Conservation (phyloP, 2,797 vertebrate species). For the Amphiprion clarkii region DNA sequence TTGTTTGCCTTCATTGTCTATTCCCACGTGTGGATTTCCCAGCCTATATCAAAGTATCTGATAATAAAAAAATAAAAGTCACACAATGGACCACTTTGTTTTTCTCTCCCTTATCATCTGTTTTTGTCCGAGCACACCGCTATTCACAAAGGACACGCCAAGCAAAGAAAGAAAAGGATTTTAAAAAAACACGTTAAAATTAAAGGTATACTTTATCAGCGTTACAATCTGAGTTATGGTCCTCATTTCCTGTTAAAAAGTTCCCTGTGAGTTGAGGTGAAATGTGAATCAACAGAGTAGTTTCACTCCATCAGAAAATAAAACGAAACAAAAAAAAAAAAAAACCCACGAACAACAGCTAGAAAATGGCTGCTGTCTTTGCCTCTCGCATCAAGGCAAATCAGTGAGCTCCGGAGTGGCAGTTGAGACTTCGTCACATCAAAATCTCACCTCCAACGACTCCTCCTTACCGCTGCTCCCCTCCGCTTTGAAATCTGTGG, state of each 20-base stretch:
- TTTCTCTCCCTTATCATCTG: slow-evolving; percentile 44
- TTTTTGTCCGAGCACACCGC: slow-evolving; percentile 41
- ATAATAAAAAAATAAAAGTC: slow-evolving; percentile 69
- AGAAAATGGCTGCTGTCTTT: slow-evolving; percentile 44
- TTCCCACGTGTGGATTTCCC: slow-evolving; percentile 28
- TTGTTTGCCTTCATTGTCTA: slow-evolving; percentile 28
- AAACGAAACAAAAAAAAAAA: slow-evolving; percentile 2
- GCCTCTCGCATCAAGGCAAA: slow-evolving; percentile 58
- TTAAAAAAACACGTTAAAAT: slow-evolving; percentile 34
- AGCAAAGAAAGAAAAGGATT: slow-evolving; percentile 30
- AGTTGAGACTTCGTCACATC: slow-evolving; percentile 31
- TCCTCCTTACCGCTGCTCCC: slow-evolving; percentile 1
- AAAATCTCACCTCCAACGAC: slow-evolving; percentile 8
- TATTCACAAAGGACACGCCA: slow-evolving; percentile 29
- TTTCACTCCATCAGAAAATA: slow-evolving; percentile 18
- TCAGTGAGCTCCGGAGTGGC: slow-evolving; percentile 40
- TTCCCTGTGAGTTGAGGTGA: slow-evolving; percentile 62
- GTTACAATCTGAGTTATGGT: slow-evolving; percentile 42
- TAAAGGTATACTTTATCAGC: slow-evolving; percentile 18
- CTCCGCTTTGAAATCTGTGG: slow-evolving; percentile 62
- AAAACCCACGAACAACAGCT: slow-evolving; percentile 32
- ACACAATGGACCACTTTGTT: slow-evolving; percentile 61
- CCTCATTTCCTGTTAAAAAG: slow-evolving; percentile 39
- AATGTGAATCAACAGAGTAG: slow-evolving; percentile 52
- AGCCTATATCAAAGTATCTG: slow-evolving; percentile 41